Evolutionary conservation across 2,797 vertebrate species (phyloP).

Genomic region (Molossus molossus): DNA sequence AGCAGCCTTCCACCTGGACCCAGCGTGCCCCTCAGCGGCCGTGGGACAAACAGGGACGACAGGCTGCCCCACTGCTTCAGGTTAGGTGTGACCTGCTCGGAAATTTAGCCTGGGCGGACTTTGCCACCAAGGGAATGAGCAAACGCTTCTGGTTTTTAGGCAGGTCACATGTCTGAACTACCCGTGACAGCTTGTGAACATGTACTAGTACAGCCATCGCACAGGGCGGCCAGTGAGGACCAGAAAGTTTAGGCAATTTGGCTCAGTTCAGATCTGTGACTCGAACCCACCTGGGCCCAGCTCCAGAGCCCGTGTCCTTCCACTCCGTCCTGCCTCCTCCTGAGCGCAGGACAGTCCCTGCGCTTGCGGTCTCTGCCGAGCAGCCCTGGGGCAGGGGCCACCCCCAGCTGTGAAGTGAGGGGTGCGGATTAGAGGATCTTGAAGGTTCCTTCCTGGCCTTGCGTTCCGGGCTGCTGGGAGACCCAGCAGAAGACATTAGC

Average conservation of each 20-base stretch:
- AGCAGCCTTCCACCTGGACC: neutral
- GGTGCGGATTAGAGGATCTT: neutral
- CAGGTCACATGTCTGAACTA: neutral
- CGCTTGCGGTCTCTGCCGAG: neutral
- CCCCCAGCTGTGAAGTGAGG: neutral
- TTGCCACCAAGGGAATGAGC: neutral
- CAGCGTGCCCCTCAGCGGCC: neutral
- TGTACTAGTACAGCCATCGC: neutral
- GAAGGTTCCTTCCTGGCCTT: neutral
- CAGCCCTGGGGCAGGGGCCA: neutral
- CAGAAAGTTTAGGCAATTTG: neutral
- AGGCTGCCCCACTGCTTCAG: neutral
- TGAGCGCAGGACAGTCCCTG: neutral
- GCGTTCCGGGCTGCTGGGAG: neutral
- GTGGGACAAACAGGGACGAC: neutral
- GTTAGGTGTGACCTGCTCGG: neutral
- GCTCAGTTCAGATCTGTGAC: neutral
- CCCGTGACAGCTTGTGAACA: neutral
- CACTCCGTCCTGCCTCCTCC: neutral
- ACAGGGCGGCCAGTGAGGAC: neutral
- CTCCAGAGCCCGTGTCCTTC: neutral
- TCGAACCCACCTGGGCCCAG: neutral
- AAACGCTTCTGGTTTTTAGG: neutral
- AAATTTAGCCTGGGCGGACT: neutral
- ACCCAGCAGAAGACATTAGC: neutral